Percentiles rank a stretch among this genome's conserved stretches.
Evolutionary conservation across 2,113 vertebrate species (phyloP).

Genomic region (Stegastes partitus): DNA sequence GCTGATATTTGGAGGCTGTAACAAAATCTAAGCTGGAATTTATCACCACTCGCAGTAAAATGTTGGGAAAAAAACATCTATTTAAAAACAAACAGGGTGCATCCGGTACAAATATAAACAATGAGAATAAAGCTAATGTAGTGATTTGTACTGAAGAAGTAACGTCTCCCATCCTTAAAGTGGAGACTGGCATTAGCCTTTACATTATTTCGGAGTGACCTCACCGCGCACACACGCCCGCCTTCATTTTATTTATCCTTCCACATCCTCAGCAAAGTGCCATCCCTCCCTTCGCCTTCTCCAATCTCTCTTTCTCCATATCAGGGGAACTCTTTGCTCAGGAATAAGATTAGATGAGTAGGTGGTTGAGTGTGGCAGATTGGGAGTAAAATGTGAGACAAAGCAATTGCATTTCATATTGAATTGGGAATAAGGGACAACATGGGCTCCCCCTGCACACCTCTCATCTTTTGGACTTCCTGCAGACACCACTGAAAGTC

Average conservation of each 20-base stretch:
- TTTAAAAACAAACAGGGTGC: not conserved
- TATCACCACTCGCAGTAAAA: too few relatives aligned
- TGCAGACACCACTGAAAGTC: constrained; percentile 52
- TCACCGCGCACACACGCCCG: not conserved
- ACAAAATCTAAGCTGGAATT: too few relatives aligned
- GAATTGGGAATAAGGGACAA: constrained; percentile 87
- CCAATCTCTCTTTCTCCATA: constrained; percentile 46
- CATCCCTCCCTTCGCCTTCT: constrained; percentile 26
- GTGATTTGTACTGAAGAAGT: not conserved
- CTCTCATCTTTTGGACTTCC: constrained; percentile 64
- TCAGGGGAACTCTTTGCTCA: constrained; percentile 68
- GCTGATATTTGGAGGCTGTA: too few relatives aligned
- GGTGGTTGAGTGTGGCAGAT: constrained; percentile 75
- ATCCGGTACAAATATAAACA: not conserved
- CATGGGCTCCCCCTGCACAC: constrained; percentile 47
- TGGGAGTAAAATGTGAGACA: constrained; percentile 83
- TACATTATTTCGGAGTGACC: not conserved
- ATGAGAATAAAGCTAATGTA: not conserved
- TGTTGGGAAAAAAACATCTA: too few relatives aligned
- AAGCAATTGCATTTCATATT: constrained; percentile 87
- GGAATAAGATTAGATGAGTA: constrained; percentile 76
- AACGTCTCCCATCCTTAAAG: not conserved
- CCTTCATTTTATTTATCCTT: constrained; percentile 30
- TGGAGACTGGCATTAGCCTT: not conserved
- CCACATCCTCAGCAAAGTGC: not conserved